These are phyloP conservation scores for Cepaea hortensis DNA, from an alignment of 2,888 invertebrate genomes.

Conservation along the genomic window DNA sequence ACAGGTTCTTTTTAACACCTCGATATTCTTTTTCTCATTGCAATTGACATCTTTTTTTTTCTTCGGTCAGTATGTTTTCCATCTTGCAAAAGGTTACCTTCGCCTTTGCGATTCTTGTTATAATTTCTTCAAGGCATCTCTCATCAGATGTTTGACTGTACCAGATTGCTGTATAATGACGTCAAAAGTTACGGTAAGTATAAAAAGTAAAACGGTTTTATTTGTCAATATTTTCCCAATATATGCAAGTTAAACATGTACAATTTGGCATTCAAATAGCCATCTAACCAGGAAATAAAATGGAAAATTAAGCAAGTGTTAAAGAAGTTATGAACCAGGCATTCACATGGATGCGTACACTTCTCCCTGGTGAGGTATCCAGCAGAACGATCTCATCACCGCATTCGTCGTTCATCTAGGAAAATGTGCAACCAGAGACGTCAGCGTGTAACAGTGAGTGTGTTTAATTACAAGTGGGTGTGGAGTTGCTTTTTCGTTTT, in stretches of 20 bases:
- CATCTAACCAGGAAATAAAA: too few species aligned
- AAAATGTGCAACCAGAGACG: not conserved
- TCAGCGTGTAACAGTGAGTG: not conserved
- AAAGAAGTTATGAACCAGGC: not conserved
- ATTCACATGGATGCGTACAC: not conserved
- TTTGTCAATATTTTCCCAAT: too few species aligned
- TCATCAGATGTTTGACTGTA: not conserved
- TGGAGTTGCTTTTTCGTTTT: too few species aligned
- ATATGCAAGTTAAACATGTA: too few species aligned
- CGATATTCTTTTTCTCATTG: too few species aligned
- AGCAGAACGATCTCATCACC: not conserved
- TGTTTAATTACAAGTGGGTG: not conserved
- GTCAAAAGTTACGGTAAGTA: too few species aligned
- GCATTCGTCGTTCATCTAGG: not conserved
- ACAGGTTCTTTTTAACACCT: too few species aligned
- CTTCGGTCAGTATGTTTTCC: not conserved
- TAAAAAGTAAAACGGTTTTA: too few species aligned
- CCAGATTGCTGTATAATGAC: not conserved
- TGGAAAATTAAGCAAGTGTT: too few species aligned
- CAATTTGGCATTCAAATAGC: too few species aligned
- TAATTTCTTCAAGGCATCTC: not conserved
- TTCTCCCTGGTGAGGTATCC: not conserved
- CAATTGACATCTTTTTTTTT: not conserved
- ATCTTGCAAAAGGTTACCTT: too few species aligned
- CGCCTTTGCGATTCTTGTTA: too few species aligned